Conservation (phyloP, 2,797 vertebrate genomes). For the Ispidina lecontei region DNA sequence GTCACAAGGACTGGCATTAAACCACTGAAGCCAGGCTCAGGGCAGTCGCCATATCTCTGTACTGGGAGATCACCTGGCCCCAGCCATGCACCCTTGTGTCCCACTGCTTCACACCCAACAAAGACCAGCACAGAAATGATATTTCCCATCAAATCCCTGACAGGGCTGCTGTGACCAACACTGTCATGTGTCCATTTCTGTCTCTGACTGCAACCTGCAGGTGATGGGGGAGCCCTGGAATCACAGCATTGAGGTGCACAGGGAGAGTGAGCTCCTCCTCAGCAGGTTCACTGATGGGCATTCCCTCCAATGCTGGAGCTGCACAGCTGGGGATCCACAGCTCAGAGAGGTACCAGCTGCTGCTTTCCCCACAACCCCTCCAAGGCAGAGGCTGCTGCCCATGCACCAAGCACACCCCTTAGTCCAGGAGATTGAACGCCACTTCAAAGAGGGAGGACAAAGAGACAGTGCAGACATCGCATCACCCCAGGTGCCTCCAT, state of each 20-base stretch:
- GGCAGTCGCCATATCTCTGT: fast-evolving
- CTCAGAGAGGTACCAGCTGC: fast-evolving
- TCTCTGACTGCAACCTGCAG: fast-evolving
- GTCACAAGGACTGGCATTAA: neutral
- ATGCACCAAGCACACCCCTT: neutral
- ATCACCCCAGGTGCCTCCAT: neutral
- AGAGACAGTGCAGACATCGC: neutral
- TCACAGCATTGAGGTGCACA: neutral
- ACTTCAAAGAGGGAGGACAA: neutral
- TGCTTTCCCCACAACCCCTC: neutral
- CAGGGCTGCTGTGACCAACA: neutral
- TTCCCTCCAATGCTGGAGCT: fast-evolving
- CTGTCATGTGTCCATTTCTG: fast-evolving
- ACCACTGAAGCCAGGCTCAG: neutral
- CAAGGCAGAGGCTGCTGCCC: neutral
- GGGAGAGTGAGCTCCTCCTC: neutral
- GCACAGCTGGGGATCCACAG: neutral
- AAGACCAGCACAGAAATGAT: neutral
- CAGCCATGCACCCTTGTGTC: neutral
- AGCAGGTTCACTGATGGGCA: neutral
- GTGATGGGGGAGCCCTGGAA: neutral
- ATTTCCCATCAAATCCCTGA: neutral
- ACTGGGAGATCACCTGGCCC: neutral
- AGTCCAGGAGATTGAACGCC: neutral
- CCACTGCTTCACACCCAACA: neutral